A percentile compares a stretch with the other conserved stretches of the same genome.
Conservation (phyloP, 2,797 vertebrate genomes). For the Dendrocincla fuliginosa region DNA sequence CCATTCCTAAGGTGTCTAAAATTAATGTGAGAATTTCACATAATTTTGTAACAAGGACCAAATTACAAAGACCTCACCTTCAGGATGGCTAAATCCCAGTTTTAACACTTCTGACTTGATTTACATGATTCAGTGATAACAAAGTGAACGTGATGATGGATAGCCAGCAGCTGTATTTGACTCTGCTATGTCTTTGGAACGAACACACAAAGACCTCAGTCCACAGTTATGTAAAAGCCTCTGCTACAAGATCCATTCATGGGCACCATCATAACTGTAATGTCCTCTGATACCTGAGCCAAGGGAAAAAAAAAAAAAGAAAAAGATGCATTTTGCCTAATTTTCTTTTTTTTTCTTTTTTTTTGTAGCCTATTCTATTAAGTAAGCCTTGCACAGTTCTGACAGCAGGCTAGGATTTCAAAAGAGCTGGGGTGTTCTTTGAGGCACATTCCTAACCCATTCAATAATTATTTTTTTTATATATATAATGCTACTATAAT, state of each 20-base stretch:
- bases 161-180: conserved; percentile 48
- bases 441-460: conserved; percentile 24
- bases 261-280: conserved; percentile 45
- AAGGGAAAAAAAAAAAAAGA: neutral
- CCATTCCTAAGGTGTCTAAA: neutral
- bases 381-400: conserved; percentile 5
- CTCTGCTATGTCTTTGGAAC: conserved; percentile 26
- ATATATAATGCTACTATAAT: conserved; percentile 21
- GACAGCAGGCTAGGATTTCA: conserved; percentile 22
- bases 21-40: neutral
- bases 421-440: neutral
- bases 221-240: conserved; percentile 37
- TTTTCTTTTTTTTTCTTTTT: neutral
- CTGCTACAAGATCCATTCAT: neutral
- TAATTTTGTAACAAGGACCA: neutral
- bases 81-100: neutral
- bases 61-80: neutral
- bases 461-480: conserved; percentile 50
- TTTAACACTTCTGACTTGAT: neutral
- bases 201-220: conserved; percentile 5
- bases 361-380: neutral
- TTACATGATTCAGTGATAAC: neutral
- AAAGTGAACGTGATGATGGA: conserved; percentile 38
- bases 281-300: conserved; percentile 22
- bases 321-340: neutral